Percentiles rank a stretch among this genome's conserved stretches.
These are phyloP conservation scores for Callimorpha dominula DNA, from an alignment of 2,888 invertebrate genomes.

Conservation along the genomic window DNA sequence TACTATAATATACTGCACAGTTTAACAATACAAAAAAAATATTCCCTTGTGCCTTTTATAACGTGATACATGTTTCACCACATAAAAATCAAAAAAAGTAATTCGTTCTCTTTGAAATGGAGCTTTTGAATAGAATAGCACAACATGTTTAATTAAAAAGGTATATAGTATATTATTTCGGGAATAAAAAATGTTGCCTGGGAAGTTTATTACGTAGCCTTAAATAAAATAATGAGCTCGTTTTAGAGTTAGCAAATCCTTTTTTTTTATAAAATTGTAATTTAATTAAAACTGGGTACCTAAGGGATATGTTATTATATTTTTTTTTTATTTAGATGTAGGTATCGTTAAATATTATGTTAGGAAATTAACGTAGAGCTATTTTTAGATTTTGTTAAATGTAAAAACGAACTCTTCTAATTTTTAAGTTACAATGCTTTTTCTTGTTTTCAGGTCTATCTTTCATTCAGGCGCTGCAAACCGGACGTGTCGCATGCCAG, in stretches of 20 bases:
- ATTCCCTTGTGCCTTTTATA: not conserved
- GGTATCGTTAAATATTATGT: too few relatives aligned
- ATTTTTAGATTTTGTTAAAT: too few relatives aligned
- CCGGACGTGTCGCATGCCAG: too few relatives aligned
- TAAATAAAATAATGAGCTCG: conserved; percentile 3
- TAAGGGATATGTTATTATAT: not conserved
- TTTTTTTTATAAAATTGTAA: not conserved
- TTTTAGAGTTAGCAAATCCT: not conserved
- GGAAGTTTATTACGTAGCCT: conserved; percentile 3
- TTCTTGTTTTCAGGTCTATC: too few relatives aligned
- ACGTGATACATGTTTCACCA: not conserved
- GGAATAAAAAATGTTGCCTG: not conserved
- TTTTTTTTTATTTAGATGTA: not conserved
- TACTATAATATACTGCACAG: too few relatives aligned
- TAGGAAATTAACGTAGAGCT: too few relatives aligned
- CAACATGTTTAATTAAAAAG: not conserved
- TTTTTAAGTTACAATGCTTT: too few relatives aligned
- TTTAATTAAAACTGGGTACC: not conserved
- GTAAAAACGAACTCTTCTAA: too few relatives aligned
- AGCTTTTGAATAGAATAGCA: conserved; percentile 1
- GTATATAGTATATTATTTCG: conserved; percentile 1
- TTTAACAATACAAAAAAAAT: too few relatives aligned
- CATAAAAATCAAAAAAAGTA: not conserved
- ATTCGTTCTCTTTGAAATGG: not conserved
- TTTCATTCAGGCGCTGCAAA: too few relatives aligned